Evolutionary conservation across 37 sponge, comb jelly and placozoan genomes (phyloP), one percentile per base, ranked within the genome.

Genomic region (Petrosia ficiformis): DNA sequence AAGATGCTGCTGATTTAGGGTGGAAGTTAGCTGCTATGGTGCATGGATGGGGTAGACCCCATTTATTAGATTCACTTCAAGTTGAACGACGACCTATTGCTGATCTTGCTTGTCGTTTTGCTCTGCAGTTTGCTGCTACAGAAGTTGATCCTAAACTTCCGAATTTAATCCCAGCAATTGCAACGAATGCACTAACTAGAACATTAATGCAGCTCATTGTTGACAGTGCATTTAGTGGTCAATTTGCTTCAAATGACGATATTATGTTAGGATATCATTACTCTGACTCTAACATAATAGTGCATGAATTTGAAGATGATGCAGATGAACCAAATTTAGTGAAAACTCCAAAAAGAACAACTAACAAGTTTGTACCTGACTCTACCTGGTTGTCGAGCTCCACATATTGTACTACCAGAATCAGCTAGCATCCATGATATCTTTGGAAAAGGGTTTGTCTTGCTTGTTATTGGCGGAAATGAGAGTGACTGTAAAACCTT

Each of bases 1-100:
- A 61, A 21, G 93, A 92, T 74, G 81, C 77, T 14, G 71, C 65
- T 21, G 73, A 92, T 63, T 77, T 92, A 32, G 71, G 85, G 3
- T 92, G 93, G 93, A 92, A 92, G 67, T 26, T 92, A 25, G 93
- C 74, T 33, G 88, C 85, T 19, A 64, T 74, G 25, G 39, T 87
- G 22, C 74, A 77, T 43, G 89, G 89, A 22, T 92, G 88, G 78
- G 88, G 88, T 19, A 88, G 93, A 29, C 70, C 74, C 11, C 61
- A 87, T 57, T 65, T 92, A 22, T 75, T 84, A 33, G 82, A 80
- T 42, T 84, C 88, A 2, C 87, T 78, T 57, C 39, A 77, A 63
- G 32, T 85, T 19, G 93, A 92, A 58, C 73, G 81, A 21, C 29
- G 70, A 32, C 72, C 78, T 19, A 22, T 81, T 37, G 84, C 68